phyloP scores from a whole-genome alignment of 2,113 vertebrate genomes.

The Acrocephalus arundinaceus region DNA sequence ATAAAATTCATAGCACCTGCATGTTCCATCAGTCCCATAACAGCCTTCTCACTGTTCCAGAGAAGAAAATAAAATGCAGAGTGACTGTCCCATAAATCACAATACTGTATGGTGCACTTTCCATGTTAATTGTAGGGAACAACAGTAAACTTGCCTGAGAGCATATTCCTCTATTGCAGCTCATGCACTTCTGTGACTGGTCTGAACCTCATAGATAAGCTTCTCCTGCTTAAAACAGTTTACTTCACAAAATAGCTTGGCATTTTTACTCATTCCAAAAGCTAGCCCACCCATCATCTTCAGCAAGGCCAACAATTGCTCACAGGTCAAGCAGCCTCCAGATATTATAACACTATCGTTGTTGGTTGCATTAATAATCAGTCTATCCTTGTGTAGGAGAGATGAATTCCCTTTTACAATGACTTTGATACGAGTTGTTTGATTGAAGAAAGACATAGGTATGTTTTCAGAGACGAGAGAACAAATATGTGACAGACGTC shows the following conservation, averaged over 20 bases:
- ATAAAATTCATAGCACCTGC: background rate
- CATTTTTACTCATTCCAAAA: background rate
- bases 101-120: background rate
- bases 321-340: background rate
- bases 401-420: background rate
- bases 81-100: background rate
- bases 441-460: background rate
- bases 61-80: background rate
- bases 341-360: background rate
- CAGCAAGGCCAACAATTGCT: background rate
- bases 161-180: background rate
- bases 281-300: background rate
- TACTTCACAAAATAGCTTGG: background rate
- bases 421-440: background rate
- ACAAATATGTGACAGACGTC: slow-evolving; percentile 14
- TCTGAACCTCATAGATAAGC: background rate
- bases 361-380: background rate
- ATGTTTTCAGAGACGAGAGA: slow-evolving; percentile 29
- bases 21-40: background rate
- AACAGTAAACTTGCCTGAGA: background rate
- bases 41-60: background rate
- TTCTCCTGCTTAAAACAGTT: background rate
- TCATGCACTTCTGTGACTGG: background rate
- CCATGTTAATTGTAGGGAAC: background rate
- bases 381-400: background rate